These are phyloP conservation scores for Zaprionus lachaisei DNA, from an alignment of 1,140 invertebrate genomes.

Conservation along the genomic window DNA sequence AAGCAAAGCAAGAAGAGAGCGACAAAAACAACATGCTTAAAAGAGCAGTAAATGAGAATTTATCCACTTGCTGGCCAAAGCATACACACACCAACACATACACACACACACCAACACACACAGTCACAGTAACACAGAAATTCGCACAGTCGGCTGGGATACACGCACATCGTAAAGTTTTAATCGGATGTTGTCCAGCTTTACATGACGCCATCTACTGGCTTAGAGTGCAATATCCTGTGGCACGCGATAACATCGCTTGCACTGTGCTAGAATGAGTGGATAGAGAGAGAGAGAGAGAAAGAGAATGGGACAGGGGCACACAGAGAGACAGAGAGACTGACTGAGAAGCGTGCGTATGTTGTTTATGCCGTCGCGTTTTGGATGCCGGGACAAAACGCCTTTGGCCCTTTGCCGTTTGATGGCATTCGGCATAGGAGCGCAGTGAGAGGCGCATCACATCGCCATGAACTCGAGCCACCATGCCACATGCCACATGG, in stretches of 20 bases:
- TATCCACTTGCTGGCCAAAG: constrained; percentile 79
- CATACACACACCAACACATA: constrained; percentile 5
- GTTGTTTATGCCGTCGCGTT: constrained; percentile 61
- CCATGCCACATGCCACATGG: constrained; percentile 40
- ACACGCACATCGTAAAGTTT: constrained; percentile 83
- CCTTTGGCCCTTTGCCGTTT: constrained; percentile 68
- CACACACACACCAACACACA: constrained; percentile 10
- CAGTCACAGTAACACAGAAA: constrained; percentile 9
- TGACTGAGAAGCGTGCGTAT: constrained; percentile 13
- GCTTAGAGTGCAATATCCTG: constrained; percentile 84
- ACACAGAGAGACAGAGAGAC: constrained; percentile 11
- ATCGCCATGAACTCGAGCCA: constrained; percentile 53
- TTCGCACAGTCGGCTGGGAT: constrained; percentile 41
- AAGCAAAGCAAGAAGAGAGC: constrained; percentile 54
- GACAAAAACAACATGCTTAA: constrained; percentile 79
- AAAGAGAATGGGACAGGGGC: neutral
- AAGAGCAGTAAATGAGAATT: constrained; percentile 84
- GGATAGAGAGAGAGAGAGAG: neutral
- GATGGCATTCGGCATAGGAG: constrained; percentile 68
- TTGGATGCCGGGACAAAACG: constrained; percentile 58
- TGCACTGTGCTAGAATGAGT: constrained; percentile 33
- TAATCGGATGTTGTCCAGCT: constrained; percentile 83
- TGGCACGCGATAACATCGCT: constrained; percentile 80
- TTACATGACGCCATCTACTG: constrained; percentile 81
- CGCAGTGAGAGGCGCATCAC: constrained; percentile 9